Conservation (phyloP, 2,797 vertebrate species). For the Scleropages formosus region DNA sequence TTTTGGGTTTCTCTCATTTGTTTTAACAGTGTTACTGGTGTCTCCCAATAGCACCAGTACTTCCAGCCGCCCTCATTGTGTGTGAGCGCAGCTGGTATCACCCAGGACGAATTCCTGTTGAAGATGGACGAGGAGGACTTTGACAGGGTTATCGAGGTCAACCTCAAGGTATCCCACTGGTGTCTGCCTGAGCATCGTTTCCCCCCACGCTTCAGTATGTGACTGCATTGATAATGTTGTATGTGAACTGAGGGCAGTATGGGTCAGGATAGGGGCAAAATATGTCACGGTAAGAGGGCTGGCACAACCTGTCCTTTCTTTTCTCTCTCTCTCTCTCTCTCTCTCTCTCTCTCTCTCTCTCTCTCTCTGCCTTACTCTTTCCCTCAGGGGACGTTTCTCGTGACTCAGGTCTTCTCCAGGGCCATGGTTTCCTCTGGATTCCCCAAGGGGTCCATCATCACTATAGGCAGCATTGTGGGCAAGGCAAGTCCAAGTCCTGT, state of each 20-base stretch:
- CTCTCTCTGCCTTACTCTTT: not conserved
- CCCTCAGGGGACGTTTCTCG: constrained; percentile 77
- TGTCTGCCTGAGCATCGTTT: too few relatives aligned
- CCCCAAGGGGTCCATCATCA: constrained; percentile 79
- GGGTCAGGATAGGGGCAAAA: not conserved
- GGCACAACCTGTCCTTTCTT: constrained; percentile 4
- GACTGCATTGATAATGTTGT: too few relatives aligned
- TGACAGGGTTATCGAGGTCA: constrained; percentile 76
- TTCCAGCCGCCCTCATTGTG: constrained; percentile 79
- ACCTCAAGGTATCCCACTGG: constrained; percentile 76
- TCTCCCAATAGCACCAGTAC: constrained; percentile 63
- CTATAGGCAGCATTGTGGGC: constrained; percentile 82
- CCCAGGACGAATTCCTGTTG: constrained; percentile 78
- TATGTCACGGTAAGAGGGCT: not conserved
- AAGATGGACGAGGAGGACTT: constrained; percentile 76
- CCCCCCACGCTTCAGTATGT: too few relatives aligned
- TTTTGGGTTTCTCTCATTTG: too few relatives aligned
- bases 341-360: too few relatives aligned
- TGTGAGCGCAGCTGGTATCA: constrained; percentile 81
- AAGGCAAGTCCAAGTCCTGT: constrained; percentile 66
- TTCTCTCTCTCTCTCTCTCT: not conserved
- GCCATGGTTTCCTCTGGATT: constrained; percentile 73
- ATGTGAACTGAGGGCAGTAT: too few relatives aligned
- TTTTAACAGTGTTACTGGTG: too few relatives aligned
- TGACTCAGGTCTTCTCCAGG: constrained; percentile 78